phyloP scores from a whole-genome alignment of 2,113 vertebrate genomes.

The Pituophis catenifer region DNA sequence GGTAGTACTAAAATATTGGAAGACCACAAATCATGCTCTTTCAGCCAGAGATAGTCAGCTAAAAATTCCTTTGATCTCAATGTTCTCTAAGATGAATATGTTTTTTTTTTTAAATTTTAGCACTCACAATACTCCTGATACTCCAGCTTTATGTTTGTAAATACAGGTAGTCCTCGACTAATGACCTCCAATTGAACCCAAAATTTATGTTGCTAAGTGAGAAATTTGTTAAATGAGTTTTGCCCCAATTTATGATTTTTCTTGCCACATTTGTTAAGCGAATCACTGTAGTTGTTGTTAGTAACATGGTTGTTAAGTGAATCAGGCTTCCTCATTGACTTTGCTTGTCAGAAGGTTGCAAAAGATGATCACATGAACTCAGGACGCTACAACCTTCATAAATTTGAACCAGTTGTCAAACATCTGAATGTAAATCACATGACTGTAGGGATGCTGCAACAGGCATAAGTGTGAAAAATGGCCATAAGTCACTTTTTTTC shows the following conservation, averaged over 20 bases:
- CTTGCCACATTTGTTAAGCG: too few species aligned
- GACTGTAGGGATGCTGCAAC: neutral
- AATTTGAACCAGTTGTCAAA: neutral
- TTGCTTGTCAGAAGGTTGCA: neutral
- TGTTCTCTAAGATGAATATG: neutral
- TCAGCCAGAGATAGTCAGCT: neutral
- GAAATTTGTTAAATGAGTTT: neutral
- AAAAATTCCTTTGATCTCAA: neutral
- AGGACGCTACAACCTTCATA: neutral
- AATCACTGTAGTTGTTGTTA: neutral
- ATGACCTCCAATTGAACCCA: neutral
- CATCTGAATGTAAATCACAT: neutral
- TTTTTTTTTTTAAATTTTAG: neutral
- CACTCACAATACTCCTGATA: neutral
- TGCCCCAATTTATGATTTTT: neutral
- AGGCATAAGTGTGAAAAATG: neutral
- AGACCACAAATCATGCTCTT: too few species aligned
- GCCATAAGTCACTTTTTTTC: neutral
- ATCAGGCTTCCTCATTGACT: neutral
- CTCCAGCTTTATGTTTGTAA: neutral
- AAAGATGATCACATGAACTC: neutral
- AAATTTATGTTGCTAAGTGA: neutral
- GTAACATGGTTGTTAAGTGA: neutral
- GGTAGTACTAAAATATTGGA: neutral
- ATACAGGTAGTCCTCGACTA: neutral